These are phyloP conservation scores for Noctua janthe DNA, from an alignment of 2,888 invertebrate species.

Conservation along the genomic window DNA sequence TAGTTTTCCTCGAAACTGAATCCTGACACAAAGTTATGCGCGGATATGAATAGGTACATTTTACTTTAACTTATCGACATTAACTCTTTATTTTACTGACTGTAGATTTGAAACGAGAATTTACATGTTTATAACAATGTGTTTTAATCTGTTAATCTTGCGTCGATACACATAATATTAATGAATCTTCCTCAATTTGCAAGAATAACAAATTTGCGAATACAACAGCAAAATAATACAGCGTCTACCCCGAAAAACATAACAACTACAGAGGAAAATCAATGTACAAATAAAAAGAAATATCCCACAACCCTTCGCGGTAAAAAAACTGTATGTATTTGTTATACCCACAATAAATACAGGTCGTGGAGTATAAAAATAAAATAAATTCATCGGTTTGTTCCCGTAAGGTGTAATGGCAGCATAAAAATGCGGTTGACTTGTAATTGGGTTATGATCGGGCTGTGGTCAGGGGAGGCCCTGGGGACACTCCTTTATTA, in stretches of 20 bases:
- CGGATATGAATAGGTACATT: neutral
- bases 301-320: constrained; percentile 30
- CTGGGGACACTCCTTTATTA: constrained; percentile 75
- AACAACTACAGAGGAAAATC: constrained; percentile 38
- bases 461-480: constrained; percentile 69
- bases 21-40: neutral
- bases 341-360: constrained; percentile 64
- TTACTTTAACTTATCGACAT: neutral
- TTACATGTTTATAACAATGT: neutral
- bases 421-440: constrained; percentile 81
- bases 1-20: constrained; percentile 6
- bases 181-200: neutral
- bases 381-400: constrained; percentile 71
- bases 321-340: constrained; percentile 52
- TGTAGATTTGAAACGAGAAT: neutral
- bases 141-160: neutral
- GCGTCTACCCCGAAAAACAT: constrained; percentile 15
- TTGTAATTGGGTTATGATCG: constrained; percentile 84
- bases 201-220: neutral
- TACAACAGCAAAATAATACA: neutral
- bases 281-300: constrained; percentile 37
- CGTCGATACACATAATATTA: neutral
- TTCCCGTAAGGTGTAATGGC: constrained; percentile 71
- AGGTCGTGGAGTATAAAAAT: constrained; percentile 65
- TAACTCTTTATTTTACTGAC: neutral